Base-by-base conservation (phyloP, 2,113 vertebrate species). In the Sceloporus undulatus region DNA sequence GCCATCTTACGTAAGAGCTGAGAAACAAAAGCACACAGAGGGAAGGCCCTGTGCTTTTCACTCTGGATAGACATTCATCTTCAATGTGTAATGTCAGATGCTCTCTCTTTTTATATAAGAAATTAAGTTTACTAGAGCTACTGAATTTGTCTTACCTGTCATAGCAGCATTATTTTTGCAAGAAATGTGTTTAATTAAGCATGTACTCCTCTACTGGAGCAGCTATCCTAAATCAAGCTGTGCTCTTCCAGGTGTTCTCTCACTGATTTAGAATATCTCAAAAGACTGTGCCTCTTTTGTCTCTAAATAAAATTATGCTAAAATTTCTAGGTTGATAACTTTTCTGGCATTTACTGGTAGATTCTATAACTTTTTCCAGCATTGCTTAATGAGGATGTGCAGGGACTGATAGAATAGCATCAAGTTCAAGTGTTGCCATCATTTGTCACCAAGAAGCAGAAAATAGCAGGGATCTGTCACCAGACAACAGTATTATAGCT, bases 151-250 rank as follows among this genome's bases (percentile, higher is more conserved):
- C 76, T 87, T 93, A 90, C 85, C 85, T 92, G 1, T 68, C 68
- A 66, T 79, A 76, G 65, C 74, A 89, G 48, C 88, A 92, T 89
- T 89, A 75, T 81, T 93, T 85, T 7, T 87, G 54, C 91, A 91
- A 88, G n/a, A 7, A 86, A 11, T 62, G 38, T 93, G 42, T 81
- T 54, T 91, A 92, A 93, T 92, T 91, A 92, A 92, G 68, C 82
- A 86, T 38, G 9, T 34, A 54, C 18, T 90, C 40, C 5, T 9
- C 76, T 90, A 21, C 54, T 71, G 86, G 52, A 88, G 68, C 79
- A 91, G 27, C 86, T 95, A 66, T 91, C 6, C 62, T 93, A 93
- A 92, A 92, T 88, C 74, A 93, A 87, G 79, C 34, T 59, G 23
- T 82, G 62, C 25, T 93, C 93, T 78, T 90, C 40, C 79, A 90